A percentile compares a stretch with the other conserved stretches of the same genome.
Conservation (phyloP, 2,113 vertebrate genomes). For the Mionectes macconnelli region DNA sequence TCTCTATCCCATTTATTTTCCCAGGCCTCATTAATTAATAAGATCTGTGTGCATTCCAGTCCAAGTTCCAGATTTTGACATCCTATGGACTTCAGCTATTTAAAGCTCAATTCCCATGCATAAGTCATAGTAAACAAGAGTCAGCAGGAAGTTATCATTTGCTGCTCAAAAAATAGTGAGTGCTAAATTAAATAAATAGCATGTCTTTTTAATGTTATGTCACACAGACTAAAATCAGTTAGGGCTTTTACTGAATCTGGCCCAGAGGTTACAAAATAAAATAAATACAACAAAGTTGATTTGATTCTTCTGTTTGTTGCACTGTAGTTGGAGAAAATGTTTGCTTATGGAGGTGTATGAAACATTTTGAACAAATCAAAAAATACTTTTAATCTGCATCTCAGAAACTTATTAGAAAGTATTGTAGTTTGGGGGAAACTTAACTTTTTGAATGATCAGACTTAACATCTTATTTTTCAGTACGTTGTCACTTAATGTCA, state of each 20-base stretch:
- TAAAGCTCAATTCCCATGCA: conserved; percentile 29
- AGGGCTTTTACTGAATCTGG: conserved; percentile 44
- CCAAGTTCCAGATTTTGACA: conserved; percentile 32
- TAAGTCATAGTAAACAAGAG: conserved; percentile 11
- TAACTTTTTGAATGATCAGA: not conserved
- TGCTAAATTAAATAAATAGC: conserved; percentile 55
- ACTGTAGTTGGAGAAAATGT: conserved; percentile 1
- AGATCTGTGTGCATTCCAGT: conserved; percentile 43
- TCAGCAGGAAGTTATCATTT: conserved; percentile 65
- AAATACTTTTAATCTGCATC: not conserved
- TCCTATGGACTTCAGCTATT: conserved; percentile 52
- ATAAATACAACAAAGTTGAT: conserved; percentile 54
- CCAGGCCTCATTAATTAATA: conserved; percentile 43
- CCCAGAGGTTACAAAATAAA: conserved; percentile 7
- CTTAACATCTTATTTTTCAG: not conserved
- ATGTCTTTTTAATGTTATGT: conserved; percentile 45
- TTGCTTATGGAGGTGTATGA: not conserved
- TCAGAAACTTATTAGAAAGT: not conserved
- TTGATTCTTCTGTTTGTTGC: conserved; percentile 12
- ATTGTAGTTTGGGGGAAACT: not conserved
- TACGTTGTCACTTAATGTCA: conserved; percentile 1
- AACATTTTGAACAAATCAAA: conserved; percentile 8
- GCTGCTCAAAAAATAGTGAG: conserved; percentile 55
- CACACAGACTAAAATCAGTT: conserved; percentile 35
- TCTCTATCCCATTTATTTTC: conserved; percentile 32